Evolutionary conservation across 2,888 invertebrate species (phyloP).

Genomic region (Carabus problematicus): DNA sequence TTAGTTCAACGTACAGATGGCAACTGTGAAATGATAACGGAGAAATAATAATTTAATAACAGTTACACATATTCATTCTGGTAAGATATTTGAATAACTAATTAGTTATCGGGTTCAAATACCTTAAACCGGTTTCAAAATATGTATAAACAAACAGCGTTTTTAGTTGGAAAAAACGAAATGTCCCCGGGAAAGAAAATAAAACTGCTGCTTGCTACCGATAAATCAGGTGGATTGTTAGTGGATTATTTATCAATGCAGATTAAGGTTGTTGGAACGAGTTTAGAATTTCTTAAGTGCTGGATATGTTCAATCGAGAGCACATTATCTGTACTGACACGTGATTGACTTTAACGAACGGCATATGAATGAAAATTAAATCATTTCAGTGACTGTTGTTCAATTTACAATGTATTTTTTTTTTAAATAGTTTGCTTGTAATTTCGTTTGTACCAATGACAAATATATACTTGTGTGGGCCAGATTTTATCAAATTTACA

Average conservation of each 20-base stretch:
- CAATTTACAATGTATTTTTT: too few species aligned
- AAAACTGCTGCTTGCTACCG: conserved; percentile 21
- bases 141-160: conserved; percentile 42
- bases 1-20: conserved; percentile 27
- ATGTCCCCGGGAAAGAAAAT: conserved; percentile 12
- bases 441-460: too few species aligned
- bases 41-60: conserved; percentile 42
- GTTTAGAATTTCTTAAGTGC: not conserved
- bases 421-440: too few species aligned
- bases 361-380: too few species aligned
- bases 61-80: conserved; percentile 43
- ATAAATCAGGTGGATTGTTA: conserved; percentile 39
- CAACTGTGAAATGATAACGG: conserved; percentile 19
- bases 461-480: too few species aligned
- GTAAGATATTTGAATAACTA: conserved; percentile 42
- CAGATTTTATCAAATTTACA: too few species aligned
- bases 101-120: conserved; percentile 42
- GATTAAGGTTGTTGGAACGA: conserved; percentile 28
- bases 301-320: too few species aligned
- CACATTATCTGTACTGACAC: too few species aligned
- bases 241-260: conserved; percentile 35
- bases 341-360: too few species aligned
- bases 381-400: too few species aligned
- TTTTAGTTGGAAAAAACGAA: conserved; percentile 21
- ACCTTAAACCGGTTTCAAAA: conserved; percentile 43